Conservation (phyloP, 2,797 vertebrate genomes). For the Clarias pachynema region DNA sequence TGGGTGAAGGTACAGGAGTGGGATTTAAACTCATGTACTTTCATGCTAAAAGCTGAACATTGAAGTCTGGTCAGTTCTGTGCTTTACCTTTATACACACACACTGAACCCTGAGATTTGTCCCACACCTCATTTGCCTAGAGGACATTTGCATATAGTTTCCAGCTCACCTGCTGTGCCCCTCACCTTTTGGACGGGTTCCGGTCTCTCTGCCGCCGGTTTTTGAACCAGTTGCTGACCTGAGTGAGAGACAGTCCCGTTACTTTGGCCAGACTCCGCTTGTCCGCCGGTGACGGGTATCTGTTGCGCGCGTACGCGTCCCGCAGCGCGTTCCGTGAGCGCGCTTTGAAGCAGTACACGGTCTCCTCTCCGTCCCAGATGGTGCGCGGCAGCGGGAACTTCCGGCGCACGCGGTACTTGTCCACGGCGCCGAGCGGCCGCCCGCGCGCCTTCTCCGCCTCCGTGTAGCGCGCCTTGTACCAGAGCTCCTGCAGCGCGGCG, state of each 20-base stretch:
- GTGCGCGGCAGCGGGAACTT: conserved; percentile 96
- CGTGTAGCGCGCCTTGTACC: conserved; percentile 96
- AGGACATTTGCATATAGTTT: not conserved
- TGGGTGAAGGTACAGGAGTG: not conserved
- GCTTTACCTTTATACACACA: not conserved
- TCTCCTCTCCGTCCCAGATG: conserved; percentile 99
- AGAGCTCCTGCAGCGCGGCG: conserved; percentile 93
- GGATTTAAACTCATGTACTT: not conserved
- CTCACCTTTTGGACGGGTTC: conserved; percentile 93
- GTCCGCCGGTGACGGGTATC: conserved; percentile 95
- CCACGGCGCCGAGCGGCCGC: conserved; percentile 94
- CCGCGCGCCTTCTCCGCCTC: conserved; percentile 97
- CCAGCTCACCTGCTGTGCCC: conserved; percentile 1
- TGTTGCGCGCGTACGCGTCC: conserved; percentile 94
- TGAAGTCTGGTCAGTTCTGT: not conserved
- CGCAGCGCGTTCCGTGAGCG: conserved; percentile 95
- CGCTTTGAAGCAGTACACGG: conserved; percentile 98
- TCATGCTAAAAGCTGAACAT: not conserved
- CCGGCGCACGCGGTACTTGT: conserved; percentile 96
- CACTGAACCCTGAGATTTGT: not conserved
- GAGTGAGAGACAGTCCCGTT: conserved; percentile 95
- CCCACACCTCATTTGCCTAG: not conserved
- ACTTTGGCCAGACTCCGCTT: conserved; percentile 94
- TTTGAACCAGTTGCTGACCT: conserved; percentile 99
- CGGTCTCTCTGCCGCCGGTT: conserved; percentile 96